Evolutionary conservation across 2,113 vertebrate species (phyloP), one percentile per base, ranked within the genome.

Genomic region (Eulacestoma nigropectus): DNA sequence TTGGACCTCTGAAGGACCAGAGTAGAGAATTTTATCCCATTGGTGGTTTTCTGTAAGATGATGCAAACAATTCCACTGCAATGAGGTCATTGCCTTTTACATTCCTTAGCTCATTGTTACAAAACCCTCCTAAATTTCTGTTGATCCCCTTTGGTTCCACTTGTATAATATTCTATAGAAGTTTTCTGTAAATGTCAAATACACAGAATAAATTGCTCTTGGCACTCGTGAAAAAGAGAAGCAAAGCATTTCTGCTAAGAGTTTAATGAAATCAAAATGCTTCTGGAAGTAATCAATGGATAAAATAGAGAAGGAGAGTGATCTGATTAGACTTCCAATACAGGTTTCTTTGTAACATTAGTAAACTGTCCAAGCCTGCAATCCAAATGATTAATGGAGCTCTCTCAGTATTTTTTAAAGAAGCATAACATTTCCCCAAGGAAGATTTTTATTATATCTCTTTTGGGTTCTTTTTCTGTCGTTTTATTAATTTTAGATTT

Each of bases 271-370:
- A 74, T 65, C 50, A 92, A 74, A 94, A 64, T 89, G 49, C 49
- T 87, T 68, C 90, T 83, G 65, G 80, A 97, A 93, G 59, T 67
- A 96, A 91, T 56, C 78, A 84, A 56, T 11, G 29, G 60, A 33
- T 93, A 82, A 80, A 75, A 72, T 35, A 63, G 80, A 94, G 41
- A 80, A 88, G 35, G 41, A 76, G 55, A 84, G 22, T 88, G 69
- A 91, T 92, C 90, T 90, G 42, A 93, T 96, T 97, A 70, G 89
- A 91, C 37, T 97, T 97, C 84, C 90, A 70, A 33, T 90, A 33
- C 44, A 63, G 35, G 78, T 64, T 90, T 94, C 79, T 91, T 37
- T 65, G 47, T 73, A 88, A 89, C 33, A 60, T 92, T 79, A 89
- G 49, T 87, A 91, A 94, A 79, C 73, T 85, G 65, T 37, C 77